Evolutionary conservation across 2,888 invertebrate genomes (phyloP), one percentile per base, ranked within the genome.

Genomic region (Xylota segnis): DNA sequence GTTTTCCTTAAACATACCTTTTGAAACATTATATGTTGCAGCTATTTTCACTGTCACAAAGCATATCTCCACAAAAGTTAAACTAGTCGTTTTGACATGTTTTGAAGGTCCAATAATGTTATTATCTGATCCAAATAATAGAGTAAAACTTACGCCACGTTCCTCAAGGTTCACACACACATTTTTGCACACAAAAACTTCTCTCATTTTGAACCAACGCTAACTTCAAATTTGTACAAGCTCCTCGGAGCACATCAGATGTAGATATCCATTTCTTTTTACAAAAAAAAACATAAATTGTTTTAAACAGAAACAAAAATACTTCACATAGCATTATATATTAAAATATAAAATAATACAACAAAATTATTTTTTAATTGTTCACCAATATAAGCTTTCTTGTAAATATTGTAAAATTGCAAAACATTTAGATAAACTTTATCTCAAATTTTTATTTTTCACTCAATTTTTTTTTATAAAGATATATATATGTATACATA

Each of bases 341-440:
- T 10, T 47, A 58, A 23, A 61, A 27, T 23, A 50, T 14, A 70
- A 54, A 58, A 56, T 59, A 47, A 72, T 56, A 63, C 43, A 70
- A 50, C 18, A 74, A 59, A 61, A 14, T 70, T 84, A 54, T 71
- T 75, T 75, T 75, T 75, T 75, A 81, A 47, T 70, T 63, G 68
- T 81, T 75, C 84, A 81, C 52, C 43, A 71, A 52, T 65, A 74
- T 74, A 70, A 47, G 54, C 18, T 81, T 71, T 58, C 52, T 84
- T 84, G 84, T 84, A 84, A 81, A 84, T 84, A 84, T 70, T 84
- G 84, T 84, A 84, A 75, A 84, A 75, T 84, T 71, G 52, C 70
- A 68, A 66, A 65, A 32, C 7, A 23, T 68, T 68, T 63, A 56
- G 72, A 65, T 37, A 79, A n/a, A 58, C 74, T 43, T 43, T 70